phyloP scores from a whole-genome alignment of 2,797 vertebrate species.

The Spheniscus humboldti region DNA sequence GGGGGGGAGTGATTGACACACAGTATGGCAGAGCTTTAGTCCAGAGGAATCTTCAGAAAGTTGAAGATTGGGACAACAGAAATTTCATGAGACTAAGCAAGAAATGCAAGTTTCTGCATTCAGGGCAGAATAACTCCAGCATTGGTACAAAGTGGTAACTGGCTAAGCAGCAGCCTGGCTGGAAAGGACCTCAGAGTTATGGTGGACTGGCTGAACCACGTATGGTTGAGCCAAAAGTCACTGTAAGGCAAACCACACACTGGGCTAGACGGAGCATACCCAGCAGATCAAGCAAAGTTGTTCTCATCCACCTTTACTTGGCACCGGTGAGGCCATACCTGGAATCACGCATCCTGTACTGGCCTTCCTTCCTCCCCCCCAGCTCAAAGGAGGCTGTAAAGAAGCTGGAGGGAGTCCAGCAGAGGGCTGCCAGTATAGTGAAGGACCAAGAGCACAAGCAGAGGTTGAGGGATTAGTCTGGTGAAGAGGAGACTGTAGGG shows the following conservation, averaged over 20 bases:
- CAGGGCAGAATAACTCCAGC: background rate
- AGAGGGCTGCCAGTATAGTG: background rate
- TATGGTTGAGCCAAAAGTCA: background rate
- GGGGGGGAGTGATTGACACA: conserved; percentile 53
- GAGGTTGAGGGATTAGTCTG: background rate
- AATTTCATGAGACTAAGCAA: background rate
- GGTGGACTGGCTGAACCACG: background rate
- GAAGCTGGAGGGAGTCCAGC: background rate
- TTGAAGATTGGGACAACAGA: background rate
- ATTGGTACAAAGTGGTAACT: background rate
- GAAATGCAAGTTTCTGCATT: background rate
- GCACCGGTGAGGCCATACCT: background rate
- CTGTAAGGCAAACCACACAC: background rate
- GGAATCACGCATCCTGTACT: background rate
- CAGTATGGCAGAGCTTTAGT: conserved; percentile 40
- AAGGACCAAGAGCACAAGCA: background rate
- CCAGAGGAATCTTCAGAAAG: conserved; percentile 37
- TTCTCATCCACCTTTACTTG: background rate
- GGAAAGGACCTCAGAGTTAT: background rate
- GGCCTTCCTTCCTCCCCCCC: background rate
- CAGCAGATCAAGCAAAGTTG: background rate
- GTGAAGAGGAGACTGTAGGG: background rate
- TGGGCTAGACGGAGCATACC: background rate
- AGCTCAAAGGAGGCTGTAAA: background rate
- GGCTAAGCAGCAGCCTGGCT: background rate